Conservation (phyloP, 2,113 vertebrate species). For the Vicugna pacos region DNA sequence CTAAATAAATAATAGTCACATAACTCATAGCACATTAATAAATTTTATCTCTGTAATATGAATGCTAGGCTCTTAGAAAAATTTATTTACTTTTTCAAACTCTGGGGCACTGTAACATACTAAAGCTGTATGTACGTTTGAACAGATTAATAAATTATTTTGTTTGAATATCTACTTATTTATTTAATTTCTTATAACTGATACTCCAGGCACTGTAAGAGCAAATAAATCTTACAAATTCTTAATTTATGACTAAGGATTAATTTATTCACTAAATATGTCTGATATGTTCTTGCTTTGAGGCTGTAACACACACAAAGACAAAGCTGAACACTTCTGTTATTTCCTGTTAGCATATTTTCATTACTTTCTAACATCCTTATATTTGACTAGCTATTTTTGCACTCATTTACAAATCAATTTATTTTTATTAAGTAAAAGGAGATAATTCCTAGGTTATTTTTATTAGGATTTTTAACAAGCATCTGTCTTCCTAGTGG, state of each 20-base stretch:
- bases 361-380: slow-evolving; percentile 54
- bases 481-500: slow-evolving; percentile 57
- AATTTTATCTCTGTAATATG: not conserved
- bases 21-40: not conserved
- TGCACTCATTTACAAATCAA: slow-evolving; percentile 56
- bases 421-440: slow-evolving; percentile 67
- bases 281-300: slow-evolving; percentile 45
- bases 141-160: slow-evolving; percentile 3
- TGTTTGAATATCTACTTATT: not conserved
- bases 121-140: not conserved
- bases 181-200: not conserved
- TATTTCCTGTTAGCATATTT: slow-evolving; percentile 54
- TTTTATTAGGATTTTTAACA: slow-evolving; percentile 12
- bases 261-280: slow-evolving; percentile 15
- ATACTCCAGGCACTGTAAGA: not conserved
- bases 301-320: not conserved
- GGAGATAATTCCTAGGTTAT: not conserved
- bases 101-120: not conserved
- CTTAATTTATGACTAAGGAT: not conserved
- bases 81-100: not conserved
- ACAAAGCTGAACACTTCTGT: not conserved
- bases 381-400: slow-evolving; percentile 72
- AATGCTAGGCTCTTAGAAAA: not conserved
- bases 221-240: slow-evolving; percentile 12
- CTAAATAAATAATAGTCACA: not conserved